Percentiles rank a stretch among this genome's conserved stretches.
These are phyloP conservation scores for Cardiocondyla obscurior DNA, from an alignment of 1,140 invertebrate genomes.

Conservation along the genomic window DNA sequence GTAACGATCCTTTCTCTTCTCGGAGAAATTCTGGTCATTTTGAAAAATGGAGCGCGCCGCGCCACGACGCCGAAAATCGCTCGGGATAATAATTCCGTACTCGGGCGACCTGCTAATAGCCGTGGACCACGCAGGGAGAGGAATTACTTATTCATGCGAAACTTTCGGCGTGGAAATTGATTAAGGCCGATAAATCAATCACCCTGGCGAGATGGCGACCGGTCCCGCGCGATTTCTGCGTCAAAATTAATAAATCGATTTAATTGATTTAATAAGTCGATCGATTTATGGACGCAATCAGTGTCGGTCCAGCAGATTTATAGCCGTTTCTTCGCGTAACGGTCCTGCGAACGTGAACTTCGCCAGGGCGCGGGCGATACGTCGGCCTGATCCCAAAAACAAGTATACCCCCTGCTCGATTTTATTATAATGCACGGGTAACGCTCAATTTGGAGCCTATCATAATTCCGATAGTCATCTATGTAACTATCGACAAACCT, in stretches of 20 bases:
- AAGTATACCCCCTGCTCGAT: neutral
- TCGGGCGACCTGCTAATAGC: conserved; percentile 42
- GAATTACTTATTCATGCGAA: conserved; percentile 68
- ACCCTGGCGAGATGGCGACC: conserved; percentile 26
- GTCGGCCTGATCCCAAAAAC: conserved; percentile 1
- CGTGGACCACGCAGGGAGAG: conserved; percentile 60
- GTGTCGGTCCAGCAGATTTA: conserved; percentile 49
- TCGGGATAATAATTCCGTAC: conserved; percentile 35
- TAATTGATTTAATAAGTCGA: conserved; percentile 72
- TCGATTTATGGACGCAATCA: conserved; percentile 70
- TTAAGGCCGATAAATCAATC: conserved; percentile 65
- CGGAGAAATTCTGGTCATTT: conserved; percentile 16
- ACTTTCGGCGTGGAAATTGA: conserved; percentile 69
- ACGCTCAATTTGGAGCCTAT: neutral
- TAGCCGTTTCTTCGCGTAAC: conserved; percentile 42
- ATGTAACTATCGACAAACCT: conserved; percentile 1
- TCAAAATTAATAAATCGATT: conserved; percentile 72
- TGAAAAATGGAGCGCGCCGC: conserved; percentile 28
- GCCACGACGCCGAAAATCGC: conserved; percentile 14
- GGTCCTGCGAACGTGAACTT: conserved; percentile 24
- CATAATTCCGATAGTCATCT: conserved; percentile 40
- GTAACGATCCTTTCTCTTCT: neutral
- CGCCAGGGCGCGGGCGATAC: conserved; percentile 13
- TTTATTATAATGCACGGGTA: neutral
- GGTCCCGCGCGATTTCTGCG: conserved; percentile 49